Percentiles rank a stretch among this genome's conserved stretches.
Evolutionary conservation across 2,113 vertebrate species (phyloP).

Genomic region (Speoplatyrhinus poulsoni): DNA sequence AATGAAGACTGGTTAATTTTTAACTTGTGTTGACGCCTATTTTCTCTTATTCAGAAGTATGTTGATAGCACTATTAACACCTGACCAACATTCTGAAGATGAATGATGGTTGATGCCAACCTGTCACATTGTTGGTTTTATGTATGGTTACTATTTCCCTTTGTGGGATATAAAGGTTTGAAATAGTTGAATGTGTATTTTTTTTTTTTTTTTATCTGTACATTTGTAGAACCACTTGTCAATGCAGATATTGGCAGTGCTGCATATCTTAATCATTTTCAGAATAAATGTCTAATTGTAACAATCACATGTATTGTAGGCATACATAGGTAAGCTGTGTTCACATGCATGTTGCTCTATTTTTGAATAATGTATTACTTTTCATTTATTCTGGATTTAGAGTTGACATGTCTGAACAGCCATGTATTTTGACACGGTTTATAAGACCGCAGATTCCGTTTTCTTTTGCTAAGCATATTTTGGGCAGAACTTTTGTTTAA

Average conservation of each 20-base stretch:
- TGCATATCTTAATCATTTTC: conserved; percentile 48
- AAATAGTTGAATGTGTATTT: conserved; percentile 61
- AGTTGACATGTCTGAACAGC: no score
- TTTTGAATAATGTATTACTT: conserved; percentile 7
- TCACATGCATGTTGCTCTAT: conserved; percentile 22
- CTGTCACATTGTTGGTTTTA: conserved; percentile 59
- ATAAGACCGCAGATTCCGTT: no score
- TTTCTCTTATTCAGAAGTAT: conserved; percentile 58
- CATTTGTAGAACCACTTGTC: conserved; percentile 54
- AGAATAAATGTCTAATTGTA: conserved; percentile 67
- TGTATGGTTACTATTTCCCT: conserved; percentile 46
- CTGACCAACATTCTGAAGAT: conserved; percentile 38
- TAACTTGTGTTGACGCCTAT: conserved; percentile 57
- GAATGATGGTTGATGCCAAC: conserved; percentile 37
- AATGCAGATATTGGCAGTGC: no score
- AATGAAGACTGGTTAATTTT: conserved; percentile 65
- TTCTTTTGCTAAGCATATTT: no score
- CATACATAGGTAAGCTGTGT: conserved; percentile 35
- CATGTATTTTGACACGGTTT: no score
- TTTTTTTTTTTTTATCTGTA: conserved; percentile 41
- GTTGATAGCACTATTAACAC: conserved; percentile 58
- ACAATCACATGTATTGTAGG: conserved; percentile 47
- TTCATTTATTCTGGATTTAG: conserved; percentile 1
- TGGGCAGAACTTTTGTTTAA: no score
- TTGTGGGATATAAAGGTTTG: conserved; percentile 54